Evolutionary conservation across 1,140 invertebrate species (phyloP), one percentile per base, ranked within the genome.

Genomic region (Drosophila bipectinata): DNA sequence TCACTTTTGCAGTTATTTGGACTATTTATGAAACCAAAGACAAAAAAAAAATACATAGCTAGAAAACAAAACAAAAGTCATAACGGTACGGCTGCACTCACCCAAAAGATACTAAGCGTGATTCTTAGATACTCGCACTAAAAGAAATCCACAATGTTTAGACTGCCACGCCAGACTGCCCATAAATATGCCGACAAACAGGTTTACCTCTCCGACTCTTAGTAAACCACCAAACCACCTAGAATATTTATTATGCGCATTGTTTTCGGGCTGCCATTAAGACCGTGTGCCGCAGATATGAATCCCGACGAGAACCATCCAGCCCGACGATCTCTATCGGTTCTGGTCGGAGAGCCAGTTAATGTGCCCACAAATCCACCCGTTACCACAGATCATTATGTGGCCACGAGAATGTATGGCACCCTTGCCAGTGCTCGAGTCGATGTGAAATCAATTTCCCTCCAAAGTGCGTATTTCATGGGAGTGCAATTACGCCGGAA

Each of bases 181-280:
- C 77, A 84, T 84, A 85, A 84, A 84, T 84, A 74, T 66, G 61
- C 55, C 57, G 24, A 57, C 41, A 49, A 84, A 84, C 80, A 77
- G 77, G 81, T 84, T 85, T 85, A 71, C 51, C 32, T 21, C 41
- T 49, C 14, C 30, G 14, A 6, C 21, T n/a, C 26, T 9, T 48
- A 34, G 39, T 14, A 14, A 48, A 41, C 57, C 45, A 28, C 28
- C 30, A 24, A 48, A 15, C 15, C 39, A 45, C 74, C 57, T 52
- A 51, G 55, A 64, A 78, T 78, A 82, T 82, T 78, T 82, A 76
- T 71, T 83, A 75, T 78, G 72, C 63, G 72, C 77, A 73, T 85
- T 81, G 78, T 75, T 85, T 87, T 77, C 41, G 41, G 82, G 78
- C 59, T 85, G 77, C 63, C 82, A 85, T 85, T 85, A 78, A 87